Evolutionary conservation across 2,888 invertebrate species (phyloP), one percentile per base, ranked within the genome.

Genomic region (Leptopilina drosophilae): DNA sequence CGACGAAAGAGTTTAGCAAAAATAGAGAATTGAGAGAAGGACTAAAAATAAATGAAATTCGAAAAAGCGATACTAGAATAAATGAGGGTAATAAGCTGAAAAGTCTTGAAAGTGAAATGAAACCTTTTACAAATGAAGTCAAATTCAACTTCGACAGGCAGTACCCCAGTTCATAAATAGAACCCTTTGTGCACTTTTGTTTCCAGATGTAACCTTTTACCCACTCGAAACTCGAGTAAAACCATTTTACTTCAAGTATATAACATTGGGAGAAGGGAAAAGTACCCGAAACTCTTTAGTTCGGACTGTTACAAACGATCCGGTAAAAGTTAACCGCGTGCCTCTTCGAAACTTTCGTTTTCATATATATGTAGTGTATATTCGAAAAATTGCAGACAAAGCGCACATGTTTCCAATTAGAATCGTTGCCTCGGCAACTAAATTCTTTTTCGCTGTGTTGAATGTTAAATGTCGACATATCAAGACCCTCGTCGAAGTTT

Each of bases 201-300:
- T 73, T 73, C 73, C 73, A 73, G 73, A 73, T 73, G 73, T 73
- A 73, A 73, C 56, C 73, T 73, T 73, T 73, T 73, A 73, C 73
- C 73, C 56, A 56, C 56, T 40, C 73, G 73, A 73, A 73, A 73
- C 33, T 33, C 73, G 73, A 73, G 73, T 73, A 73, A 73, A 73
- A 56, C 56, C 73, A 73, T 73, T 56, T 73, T 33, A 73, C 73
- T 73, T 56, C 49, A 49, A 49, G 49, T 9, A 11, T 49, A 49
- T 49, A 49, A 3, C 33, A 33, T 33, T 3, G 42, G 5, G 2
- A 14, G 33, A n/a, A 56, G 53, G 73, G 73, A 73, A 73, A 73
- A 73, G 56, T 53, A 73, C 56, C 73, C 9, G 33, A 73, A 73
- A 73, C 56, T 73, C 53, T 73, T 73, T 33, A 73, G 73, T 73